Evolutionary conservation across 1,140 invertebrate genomes (phyloP), one percentile per base, ranked within the genome.

Genomic region (Apolygus lucorum): DNA sequence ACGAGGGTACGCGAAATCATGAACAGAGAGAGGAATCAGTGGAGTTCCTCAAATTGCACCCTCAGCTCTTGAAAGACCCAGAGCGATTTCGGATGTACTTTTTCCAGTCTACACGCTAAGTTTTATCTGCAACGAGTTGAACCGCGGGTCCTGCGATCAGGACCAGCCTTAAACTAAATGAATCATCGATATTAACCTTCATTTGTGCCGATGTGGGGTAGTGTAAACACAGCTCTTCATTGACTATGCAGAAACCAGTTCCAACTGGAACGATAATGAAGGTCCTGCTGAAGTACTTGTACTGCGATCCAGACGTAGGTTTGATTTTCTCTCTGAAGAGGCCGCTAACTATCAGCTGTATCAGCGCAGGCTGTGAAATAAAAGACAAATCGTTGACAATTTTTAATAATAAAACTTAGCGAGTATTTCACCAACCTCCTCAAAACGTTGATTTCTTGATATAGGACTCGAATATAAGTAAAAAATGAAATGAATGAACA

Each of bases 201-300:
- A 86, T 80, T 82, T 95, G 92, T 49, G 86, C 82, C 14, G 84
- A 77, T 1, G 87, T 89, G 17, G 91, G 87, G 76, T 87, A 87
- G 11, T 85, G 87, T 42, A 96, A 80, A 71, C 87, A 88, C 1
- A 95, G 77, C 71, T 89, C 84, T 76, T 96, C 94, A 78, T 96
- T 96, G 63, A 86, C 83, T 72, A 96, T 93, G 74, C 90, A 91
- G 78, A 89, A 94, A 29, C 91, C 90, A 54, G 87, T 85, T 14
- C 86, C 86, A 68, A 87, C 84, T 0, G 92, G 90, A 62, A 93
- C 87, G 72, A 96, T 89, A 1, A 92, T 82, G 73, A 94, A 90
- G 0, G 87, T 87, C 68, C 92, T 82, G 71, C 86, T 88, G 78
- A 96, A 96, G 28, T 87, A 86, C n/a, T 92, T 84, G 4, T 88